Conservation (phyloP, 2,888 invertebrate genomes). For the Myathropa florea region DNA sequence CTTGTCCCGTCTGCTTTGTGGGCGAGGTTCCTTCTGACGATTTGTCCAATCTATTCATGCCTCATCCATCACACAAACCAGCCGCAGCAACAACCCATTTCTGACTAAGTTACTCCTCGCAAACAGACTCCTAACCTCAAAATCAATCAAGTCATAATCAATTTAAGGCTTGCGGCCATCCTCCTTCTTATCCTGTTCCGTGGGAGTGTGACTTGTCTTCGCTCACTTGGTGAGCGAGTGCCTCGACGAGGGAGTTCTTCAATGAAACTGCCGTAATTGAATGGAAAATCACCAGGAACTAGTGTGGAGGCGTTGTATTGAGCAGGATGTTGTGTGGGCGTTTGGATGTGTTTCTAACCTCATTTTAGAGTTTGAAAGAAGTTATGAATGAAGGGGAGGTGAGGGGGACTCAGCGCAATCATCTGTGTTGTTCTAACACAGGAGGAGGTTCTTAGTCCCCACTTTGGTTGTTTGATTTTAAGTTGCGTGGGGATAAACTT, state of each 20-base stretch:
- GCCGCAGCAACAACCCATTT: neutral
- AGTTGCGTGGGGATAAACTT: too few species aligned
- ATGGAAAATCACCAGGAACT: constrained; percentile 30
- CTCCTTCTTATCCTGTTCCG: constrained; percentile 15
- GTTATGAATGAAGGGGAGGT: too few species aligned
- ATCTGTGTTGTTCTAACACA: too few species aligned
- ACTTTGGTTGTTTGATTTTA: too few species aligned
- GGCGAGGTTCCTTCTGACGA: too few species aligned
- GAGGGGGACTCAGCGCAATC: too few species aligned
- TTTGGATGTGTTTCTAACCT: neutral
- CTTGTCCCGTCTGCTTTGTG: neutral
- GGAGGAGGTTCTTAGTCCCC: too few species aligned
- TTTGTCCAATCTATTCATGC: too few species aligned
- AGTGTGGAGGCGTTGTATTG: neutral
- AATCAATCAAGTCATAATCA: constrained; percentile 54
- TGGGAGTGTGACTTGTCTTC: constrained; percentile 18
- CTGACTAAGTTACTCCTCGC: neutral
- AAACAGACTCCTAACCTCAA: constrained; percentile 40
- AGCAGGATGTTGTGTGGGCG: neutral
- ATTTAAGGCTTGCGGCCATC: constrained; percentile 47
- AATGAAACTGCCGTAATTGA: constrained; percentile 42
- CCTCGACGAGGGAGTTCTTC: too few species aligned
- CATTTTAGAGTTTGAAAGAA: neutral
- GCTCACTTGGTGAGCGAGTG: neutral
- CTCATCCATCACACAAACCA: neutral